Percentiles rank a stretch among this genome's conserved stretches.
phyloP scores from a whole-genome alignment of 2,113 vertebrate genomes.

The Okapia johnstoni region DNA sequence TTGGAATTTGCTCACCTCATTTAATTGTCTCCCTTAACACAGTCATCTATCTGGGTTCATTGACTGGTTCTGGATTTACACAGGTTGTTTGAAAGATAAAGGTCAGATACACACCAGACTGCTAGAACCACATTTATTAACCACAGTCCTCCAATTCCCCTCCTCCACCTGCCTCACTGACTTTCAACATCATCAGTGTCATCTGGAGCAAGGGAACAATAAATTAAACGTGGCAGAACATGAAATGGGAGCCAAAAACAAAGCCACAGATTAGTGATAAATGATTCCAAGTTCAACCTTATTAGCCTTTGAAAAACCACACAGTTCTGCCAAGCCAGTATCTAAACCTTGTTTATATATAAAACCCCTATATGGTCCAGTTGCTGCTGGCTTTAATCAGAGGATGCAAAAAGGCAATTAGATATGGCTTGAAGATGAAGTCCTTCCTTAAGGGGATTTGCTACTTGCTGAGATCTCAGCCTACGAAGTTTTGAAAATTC shows the following conservation, averaged over 20 bases:
- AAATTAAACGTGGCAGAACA: conserved; percentile 77
- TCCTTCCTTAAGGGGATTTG: conserved; percentile 38
- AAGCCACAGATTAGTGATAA: conserved; percentile 62
- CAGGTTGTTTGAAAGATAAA: conserved; percentile 79
- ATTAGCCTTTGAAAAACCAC: conserved; percentile 67
- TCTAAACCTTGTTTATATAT: neutral
- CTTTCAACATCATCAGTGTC: conserved; percentile 74
- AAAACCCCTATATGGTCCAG: neutral
- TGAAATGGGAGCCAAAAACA: conserved; percentile 55
- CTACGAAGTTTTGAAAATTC: neutral
- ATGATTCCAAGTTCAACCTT: conserved; percentile 64
- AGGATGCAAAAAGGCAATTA: conserved; percentile 46
- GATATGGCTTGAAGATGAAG: neutral
- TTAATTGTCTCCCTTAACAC: conserved; percentile 64
- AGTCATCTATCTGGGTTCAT: conserved; percentile 67
- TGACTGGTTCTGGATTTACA: conserved; percentile 74
- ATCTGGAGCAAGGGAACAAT: conserved; percentile 52
- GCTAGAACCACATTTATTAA: conserved; percentile 68
- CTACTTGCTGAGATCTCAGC: neutral
- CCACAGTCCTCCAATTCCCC: neutral
- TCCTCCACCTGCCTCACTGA: neutral
- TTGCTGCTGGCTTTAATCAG: conserved; percentile 49
- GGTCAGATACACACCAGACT: conserved; percentile 69
- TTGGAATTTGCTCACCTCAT: conserved; percentile 72
- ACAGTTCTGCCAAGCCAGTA: conserved; percentile 17